phyloP scores from a whole-genome alignment of 2,113 vertebrate species.

The Orthochromis indermauri region DNA sequence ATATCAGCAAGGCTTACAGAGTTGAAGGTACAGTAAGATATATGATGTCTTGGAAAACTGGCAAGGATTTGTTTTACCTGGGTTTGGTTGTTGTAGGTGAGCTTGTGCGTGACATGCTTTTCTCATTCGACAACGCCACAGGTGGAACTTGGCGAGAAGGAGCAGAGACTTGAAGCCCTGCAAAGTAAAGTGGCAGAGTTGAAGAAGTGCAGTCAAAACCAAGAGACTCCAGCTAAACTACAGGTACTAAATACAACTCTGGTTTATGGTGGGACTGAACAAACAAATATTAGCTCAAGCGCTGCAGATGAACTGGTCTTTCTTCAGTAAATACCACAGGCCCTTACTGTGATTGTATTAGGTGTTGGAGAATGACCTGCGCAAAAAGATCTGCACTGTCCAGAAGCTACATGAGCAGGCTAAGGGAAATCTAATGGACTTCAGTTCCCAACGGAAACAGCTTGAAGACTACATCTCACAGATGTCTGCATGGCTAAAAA shows the following conservation, averaged over 20 bases:
- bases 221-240: conserved; percentile 80
- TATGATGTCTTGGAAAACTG: not conserved
- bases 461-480: conserved; percentile 80
- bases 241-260: conserved; percentile 71
- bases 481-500: conserved; percentile 76
- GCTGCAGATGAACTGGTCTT: not conserved
- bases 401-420: conserved; percentile 80
- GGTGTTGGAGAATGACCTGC: conserved; percentile 86
- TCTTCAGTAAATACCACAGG: not conserved
- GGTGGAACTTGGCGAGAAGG: conserved; percentile 78
- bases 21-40: conserved; percentile 75
- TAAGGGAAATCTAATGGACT: conserved; percentile 79
- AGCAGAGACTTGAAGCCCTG: conserved; percentile 78
- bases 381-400: conserved; percentile 79
- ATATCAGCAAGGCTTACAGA: conserved; percentile 71
- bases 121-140: conserved; percentile 41
- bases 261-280: not conserved
- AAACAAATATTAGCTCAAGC: not conserved
- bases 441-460: conserved; percentile 76
- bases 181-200: conserved; percentile 81
- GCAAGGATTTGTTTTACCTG: not conserved
- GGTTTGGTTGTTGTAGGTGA: not conserved
- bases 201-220: conserved; percentile 73
- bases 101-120: not conserved
- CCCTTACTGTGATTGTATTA: conserved; percentile 40